A percentile compares a stretch with the other conserved stretches of the same genome.
Evolutionary conservation across 1,140 invertebrate genomes (phyloP).

Genomic region (Hormaphis cornu): DNA sequence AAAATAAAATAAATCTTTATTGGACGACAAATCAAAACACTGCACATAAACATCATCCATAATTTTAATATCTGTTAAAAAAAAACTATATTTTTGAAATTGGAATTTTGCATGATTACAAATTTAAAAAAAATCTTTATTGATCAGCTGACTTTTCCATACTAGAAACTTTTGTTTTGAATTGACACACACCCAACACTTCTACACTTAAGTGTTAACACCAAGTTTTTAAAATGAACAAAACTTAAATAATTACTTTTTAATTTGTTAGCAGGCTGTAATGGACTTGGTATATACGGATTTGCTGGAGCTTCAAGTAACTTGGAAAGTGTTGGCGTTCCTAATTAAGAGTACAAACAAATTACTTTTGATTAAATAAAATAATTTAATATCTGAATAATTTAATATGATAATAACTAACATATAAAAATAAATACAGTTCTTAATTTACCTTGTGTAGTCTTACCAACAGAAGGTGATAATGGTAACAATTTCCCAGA

Average conservation of each 20-base stretch:
- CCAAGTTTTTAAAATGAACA: too few relatives aligned
- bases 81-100: too few relatives aligned
- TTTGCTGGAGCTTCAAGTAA: slow-evolving; percentile 19
- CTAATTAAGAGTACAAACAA: not conserved
- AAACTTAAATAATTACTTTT: too few relatives aligned
- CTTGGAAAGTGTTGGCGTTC: slow-evolving; percentile 23
- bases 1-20: too few relatives aligned
- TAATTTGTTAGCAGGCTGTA: not conserved
- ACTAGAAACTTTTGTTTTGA: too few relatives aligned
- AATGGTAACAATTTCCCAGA: slow-evolving; percentile 25
- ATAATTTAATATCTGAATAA: not conserved
- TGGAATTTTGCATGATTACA: too few relatives aligned
- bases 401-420: not conserved
- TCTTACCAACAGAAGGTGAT: not conserved
- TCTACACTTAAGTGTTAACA: not conserved
- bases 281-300: slow-evolving; percentile 4
- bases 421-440: not conserved
- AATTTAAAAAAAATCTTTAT: too few relatives aligned
- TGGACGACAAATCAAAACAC: too few relatives aligned
- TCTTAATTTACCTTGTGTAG: slow-evolving; percentile 5
- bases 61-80: too few relatives aligned
- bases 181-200: too few relatives aligned
- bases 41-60: too few relatives aligned
- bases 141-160: too few relatives aligned
- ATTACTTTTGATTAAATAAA: not conserved